phyloP scores from a whole-genome alignment of 2,888 invertebrate genomes.

The Drosophila mayaguana region DNA sequence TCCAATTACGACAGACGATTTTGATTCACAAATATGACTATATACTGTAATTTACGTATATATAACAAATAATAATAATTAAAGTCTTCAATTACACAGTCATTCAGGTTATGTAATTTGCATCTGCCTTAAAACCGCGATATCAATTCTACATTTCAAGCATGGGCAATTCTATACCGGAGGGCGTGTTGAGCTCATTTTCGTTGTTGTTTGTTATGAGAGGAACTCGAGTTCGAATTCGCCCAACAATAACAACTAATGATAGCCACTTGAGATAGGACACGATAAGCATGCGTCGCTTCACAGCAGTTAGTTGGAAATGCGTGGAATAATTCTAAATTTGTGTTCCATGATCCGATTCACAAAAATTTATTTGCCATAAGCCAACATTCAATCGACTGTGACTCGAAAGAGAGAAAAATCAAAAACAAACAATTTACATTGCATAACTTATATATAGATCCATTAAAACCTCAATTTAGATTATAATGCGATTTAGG shows the following conservation, averaged over 20 bases:
- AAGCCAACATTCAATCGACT: background rate
- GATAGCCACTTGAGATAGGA: background rate
- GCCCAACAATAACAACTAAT: constrained; percentile 3
- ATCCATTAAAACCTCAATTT: constrained; percentile 7
- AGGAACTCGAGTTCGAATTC: background rate
- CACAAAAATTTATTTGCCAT: background rate
- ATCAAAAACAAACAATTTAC: too few relatives aligned
- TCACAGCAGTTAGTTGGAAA: background rate
- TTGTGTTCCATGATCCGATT: background rate
- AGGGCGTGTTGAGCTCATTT: background rate
- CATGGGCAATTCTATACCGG: background rate
- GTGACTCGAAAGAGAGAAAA: background rate
- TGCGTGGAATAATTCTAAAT: background rate
- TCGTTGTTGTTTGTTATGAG: background rate
- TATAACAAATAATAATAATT: background rate
- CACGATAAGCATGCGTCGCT: background rate
- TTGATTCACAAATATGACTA: constrained; percentile 12
- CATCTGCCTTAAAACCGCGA: constrained; percentile 1
- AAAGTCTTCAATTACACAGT: background rate
- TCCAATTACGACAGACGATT: background rate
- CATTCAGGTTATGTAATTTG: background rate
- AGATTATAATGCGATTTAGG: constrained; percentile 14
- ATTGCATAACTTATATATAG: background rate
- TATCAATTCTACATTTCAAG: background rate
- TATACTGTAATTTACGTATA: background rate